phyloP scores from a whole-genome alignment of 2,888 invertebrate species.

The Pomacea canaliculata region DNA sequence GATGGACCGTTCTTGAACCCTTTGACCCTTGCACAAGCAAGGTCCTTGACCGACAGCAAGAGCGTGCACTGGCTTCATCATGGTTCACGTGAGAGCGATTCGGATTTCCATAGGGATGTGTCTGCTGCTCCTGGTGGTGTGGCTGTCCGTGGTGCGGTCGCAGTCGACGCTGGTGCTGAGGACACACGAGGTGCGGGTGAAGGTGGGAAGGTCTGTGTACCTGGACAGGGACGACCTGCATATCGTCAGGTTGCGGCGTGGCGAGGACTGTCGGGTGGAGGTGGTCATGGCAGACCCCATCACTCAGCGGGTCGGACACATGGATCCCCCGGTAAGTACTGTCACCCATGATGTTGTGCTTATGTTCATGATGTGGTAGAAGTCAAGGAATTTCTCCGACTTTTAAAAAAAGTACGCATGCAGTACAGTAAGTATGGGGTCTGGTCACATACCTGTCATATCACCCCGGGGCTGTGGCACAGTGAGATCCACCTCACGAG shows the following conservation, averaged over 20 bases:
- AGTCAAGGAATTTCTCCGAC: no score
- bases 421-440: no score
- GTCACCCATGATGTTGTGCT: neutral
- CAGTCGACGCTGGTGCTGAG: conserved; percentile 45
- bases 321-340: conserved; percentile 64
- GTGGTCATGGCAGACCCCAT: conserved; percentile 66
- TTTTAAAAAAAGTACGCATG: no score
- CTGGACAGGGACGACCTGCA: conserved; percentile 58
- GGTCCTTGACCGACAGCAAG: neutral
- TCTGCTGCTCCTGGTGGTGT: neutral
- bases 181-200: conserved; percentile 55
- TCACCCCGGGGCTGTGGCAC: no score
- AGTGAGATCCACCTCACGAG: no score
- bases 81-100: neutral
- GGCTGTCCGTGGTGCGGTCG: conserved; percentile 8
- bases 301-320: conserved; percentile 64
- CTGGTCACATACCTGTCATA: no score
- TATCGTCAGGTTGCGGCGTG: conserved; percentile 41
- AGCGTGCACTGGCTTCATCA: neutral
- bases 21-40: neutral
- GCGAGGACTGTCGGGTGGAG: conserved; percentile 65
- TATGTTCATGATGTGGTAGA: neutral
- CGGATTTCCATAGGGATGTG: neutral
- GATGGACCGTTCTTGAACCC: neutral
- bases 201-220: conserved; percentile 59